phyloP scores from a whole-genome alignment of 2,113 vertebrate genomes.

The Laticauda colubrina region DNA sequence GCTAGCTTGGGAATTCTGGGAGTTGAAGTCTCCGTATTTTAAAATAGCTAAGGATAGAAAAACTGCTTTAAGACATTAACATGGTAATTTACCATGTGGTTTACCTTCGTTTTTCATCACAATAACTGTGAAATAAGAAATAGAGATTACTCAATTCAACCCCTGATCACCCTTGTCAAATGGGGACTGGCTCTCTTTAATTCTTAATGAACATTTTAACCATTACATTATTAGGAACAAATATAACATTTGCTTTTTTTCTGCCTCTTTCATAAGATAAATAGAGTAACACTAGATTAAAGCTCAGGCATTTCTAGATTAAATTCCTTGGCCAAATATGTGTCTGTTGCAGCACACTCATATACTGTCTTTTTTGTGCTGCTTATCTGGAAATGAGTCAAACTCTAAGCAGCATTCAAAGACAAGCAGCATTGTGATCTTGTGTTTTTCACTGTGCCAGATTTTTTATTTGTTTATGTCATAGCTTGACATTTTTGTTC shows the following conservation, averaged over 20 bases:
- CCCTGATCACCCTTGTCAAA: not conserved
- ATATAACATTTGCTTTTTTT: not conserved
- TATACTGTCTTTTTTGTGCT: not conserved
- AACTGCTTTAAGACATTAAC: not conserved
- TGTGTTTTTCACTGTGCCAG: not conserved
- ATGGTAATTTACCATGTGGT: not conserved
- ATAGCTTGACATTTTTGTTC: not conserved
- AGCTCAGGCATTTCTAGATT: not conserved
- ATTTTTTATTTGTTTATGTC: not conserved
- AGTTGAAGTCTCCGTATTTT: not conserved
- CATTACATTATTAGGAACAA: not conserved
- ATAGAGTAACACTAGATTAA: not conserved
- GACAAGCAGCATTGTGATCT: conserved; percentile 16
- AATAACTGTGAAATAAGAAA: not conserved
- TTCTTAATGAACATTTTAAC: not conserved
- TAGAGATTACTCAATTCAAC: not conserved
- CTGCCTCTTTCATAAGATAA: not conserved
- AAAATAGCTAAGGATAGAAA: not conserved
- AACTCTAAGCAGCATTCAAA: not conserved
- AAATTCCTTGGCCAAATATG: not conserved
- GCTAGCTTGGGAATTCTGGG: not conserved
- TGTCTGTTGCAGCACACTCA: not conserved
- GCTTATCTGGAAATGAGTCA: not conserved
- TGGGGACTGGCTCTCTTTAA: not conserved
- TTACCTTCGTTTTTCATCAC: not conserved